These are phyloP conservation scores for Clarias gariepinus DNA, from an alignment of 2,113 vertebrate species.

Conservation along the genomic window DNA sequence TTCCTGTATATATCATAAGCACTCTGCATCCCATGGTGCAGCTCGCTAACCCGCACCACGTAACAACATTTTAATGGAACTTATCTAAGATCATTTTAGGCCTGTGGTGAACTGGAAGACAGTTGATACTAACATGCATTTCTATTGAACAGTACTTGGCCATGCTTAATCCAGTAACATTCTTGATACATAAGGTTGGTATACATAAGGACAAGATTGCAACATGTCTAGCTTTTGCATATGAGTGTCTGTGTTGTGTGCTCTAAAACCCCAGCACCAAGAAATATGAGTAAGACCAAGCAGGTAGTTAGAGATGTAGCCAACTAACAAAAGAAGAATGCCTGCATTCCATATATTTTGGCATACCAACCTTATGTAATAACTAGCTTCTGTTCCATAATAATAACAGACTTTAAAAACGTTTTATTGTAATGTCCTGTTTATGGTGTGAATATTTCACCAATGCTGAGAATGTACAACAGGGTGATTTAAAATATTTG, in stretches of 20 bases:
- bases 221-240: no score
- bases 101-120: constrained; percentile 16
- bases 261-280: constrained; percentile 27
- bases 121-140: no score
- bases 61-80: no score
- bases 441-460: no score
- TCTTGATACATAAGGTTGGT: no score
- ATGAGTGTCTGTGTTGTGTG: constrained; percentile 25
- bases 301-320: not conserved
- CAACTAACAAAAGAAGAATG: constrained; percentile 33
- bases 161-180: no score
- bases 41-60: no score
- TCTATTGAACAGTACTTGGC: no score
- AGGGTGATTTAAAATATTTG: no score
- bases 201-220: not conserved
- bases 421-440: not conserved
- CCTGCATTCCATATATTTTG: not conserved
- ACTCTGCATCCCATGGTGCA: no score
- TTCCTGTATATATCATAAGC: no score
- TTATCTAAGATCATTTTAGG: not conserved
- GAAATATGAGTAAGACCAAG: not conserved
- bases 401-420: not conserved
- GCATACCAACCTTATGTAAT: not conserved
- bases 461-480: no score
- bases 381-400: not conserved